phyloP scores from a whole-genome alignment of 2,888 invertebrate species.

The Pimpla rufipes region DNA sequence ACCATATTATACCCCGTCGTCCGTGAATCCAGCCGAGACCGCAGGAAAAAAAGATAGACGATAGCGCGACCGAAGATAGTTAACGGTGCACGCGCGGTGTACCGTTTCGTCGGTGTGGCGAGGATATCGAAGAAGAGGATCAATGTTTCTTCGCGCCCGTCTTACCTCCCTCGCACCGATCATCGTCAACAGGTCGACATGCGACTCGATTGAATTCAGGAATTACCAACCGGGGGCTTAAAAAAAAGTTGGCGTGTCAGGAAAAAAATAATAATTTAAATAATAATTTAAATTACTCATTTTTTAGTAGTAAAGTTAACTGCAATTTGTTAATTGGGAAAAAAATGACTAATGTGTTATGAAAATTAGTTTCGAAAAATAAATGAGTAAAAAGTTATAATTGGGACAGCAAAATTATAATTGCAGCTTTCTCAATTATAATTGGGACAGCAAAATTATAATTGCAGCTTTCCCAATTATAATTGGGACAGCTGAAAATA shows the following conservation, averaged over 20 bases:
- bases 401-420: too few species aligned
- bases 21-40: conserved; percentile 77
- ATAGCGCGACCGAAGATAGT: conserved; percentile 44
- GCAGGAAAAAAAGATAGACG: conserved; percentile 69
- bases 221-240: neutral
- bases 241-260: neutral
- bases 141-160: conserved; percentile 66
- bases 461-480: too few species aligned
- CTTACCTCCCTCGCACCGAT: conserved; percentile 11
- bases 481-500: too few species aligned
- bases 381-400: too few species aligned
- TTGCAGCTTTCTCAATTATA: too few species aligned
- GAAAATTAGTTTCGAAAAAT: too few species aligned
- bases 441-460: too few species aligned
- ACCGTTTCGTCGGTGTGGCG: conserved; percentile 66
- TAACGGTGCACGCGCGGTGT: conserved; percentile 63
- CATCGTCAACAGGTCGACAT: neutral
- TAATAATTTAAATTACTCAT: neutral
- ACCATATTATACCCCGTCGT: conserved; percentile 69
- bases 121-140: conserved; percentile 60
- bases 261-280: neutral
- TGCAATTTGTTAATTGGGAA: too few species aligned
- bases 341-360: too few species aligned
- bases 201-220: neutral
- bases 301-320: neutral